Evolutionary conservation across 1,140 invertebrate species (phyloP).

Genomic region (Colletes latitarsis): DNA sequence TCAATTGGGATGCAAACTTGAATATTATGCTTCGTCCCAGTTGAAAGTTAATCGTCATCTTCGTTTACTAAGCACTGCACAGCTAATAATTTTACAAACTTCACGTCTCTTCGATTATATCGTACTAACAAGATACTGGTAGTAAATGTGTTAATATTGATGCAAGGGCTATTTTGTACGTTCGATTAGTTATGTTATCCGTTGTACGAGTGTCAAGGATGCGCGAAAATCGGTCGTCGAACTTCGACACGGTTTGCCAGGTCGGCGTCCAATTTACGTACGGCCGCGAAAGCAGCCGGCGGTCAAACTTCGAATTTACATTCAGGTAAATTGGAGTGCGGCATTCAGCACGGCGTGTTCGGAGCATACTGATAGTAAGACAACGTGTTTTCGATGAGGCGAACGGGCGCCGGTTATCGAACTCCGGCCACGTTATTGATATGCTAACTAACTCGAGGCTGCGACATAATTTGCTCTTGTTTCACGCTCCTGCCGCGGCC

Average conservation of each 20-base stretch:
- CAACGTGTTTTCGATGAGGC: conserved; percentile 12
- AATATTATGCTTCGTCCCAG: too few species aligned
- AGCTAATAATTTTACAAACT: too few species aligned
- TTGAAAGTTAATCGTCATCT: too few species aligned
- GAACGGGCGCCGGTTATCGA: conserved; percentile 20
- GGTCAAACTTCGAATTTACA: conserved; percentile 38
- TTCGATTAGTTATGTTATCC: too few species aligned
- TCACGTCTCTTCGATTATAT: too few species aligned
- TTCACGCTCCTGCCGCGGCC: not conserved
- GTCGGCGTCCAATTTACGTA: conserved; percentile 17
- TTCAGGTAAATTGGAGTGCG: conserved; percentile 37
- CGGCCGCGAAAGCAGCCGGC: conserved; percentile 4
- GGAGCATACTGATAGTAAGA: conserved; percentile 17
- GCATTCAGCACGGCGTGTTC: conserved; percentile 11
- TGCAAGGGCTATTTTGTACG: too few species aligned
- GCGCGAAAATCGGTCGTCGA: conserved; percentile 16
- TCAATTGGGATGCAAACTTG: too few species aligned
- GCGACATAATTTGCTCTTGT: conserved; percentile 27
- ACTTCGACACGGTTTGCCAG: conserved; percentile 29
- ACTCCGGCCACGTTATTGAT: conserved; percentile 14
- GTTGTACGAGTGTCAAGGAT: not conserved
- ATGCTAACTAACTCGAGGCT: conserved; percentile 22
- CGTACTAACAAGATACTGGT: too few species aligned
- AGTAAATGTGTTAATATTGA: too few species aligned
- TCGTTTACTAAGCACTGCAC: too few species aligned